phyloP scores from a whole-genome alignment of 1,140 invertebrate genomes.

The Lordiphosa mommai region DNA sequence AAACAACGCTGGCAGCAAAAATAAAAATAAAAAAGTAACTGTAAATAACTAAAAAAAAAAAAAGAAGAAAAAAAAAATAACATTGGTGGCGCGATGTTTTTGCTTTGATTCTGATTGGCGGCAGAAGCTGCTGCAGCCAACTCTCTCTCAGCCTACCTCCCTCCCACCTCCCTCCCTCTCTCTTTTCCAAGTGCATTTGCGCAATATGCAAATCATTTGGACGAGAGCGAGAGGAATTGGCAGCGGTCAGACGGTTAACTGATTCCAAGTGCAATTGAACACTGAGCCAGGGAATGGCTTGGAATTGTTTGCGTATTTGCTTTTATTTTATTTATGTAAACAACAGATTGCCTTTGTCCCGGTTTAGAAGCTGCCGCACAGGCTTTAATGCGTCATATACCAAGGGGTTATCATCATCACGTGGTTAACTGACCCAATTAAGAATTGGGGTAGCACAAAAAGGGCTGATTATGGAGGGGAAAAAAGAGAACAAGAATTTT shows the following conservation, averaged over 20 bases:
- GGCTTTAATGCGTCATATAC: no score
- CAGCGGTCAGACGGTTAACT: slow-evolving; percentile 18
- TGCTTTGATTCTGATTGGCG: slow-evolving; percentile 30
- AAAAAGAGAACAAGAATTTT: no score
- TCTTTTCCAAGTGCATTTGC: slow-evolving; percentile 10
- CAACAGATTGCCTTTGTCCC: no score
- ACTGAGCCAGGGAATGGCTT: slow-evolving; percentile 2
- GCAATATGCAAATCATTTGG: slow-evolving; percentile 22
- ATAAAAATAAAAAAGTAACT: no score
- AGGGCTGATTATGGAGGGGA: no score
- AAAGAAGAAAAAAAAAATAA: slow-evolving; percentile 2
- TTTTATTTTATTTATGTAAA: not conserved
- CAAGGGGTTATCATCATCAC: no score
- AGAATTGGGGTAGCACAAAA: no score
- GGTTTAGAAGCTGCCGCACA: no score
- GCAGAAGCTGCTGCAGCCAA: not conserved
- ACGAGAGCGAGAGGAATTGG: not conserved
- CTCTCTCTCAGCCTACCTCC: not conserved
- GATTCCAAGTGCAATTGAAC: slow-evolving; percentile 39
- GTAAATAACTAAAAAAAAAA: no score
- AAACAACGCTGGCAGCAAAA: slow-evolving; percentile 25
- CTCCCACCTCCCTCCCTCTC: not conserved
- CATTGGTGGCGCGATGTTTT: slow-evolving; percentile 31
- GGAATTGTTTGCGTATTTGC: slow-evolving; percentile 8
- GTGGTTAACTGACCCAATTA: no score